A percentile compares a stretch with the other conserved stretches of the same genome.
Conservation (phyloP, 2,797 vertebrate genomes). For the Chrosomus eos region DNA sequence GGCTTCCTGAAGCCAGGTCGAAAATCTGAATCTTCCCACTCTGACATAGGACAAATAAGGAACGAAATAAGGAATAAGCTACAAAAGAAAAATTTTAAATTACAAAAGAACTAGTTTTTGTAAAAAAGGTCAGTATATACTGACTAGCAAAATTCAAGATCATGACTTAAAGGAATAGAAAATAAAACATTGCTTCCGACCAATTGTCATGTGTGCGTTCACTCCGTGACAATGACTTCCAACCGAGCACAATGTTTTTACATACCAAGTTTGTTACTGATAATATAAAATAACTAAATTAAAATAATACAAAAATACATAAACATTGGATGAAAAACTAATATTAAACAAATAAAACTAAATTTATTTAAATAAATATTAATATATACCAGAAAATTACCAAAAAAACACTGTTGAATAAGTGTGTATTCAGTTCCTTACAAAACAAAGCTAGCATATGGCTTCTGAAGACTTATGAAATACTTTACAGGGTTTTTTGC, state of each 20-base stretch:
- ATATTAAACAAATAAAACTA: background rate
- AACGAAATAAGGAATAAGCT: background rate
- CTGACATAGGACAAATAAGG: slow-evolving; percentile 68
- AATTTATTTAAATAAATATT: no score
- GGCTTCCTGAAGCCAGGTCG: slow-evolving; percentile 89
- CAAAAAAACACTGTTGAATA: background rate
- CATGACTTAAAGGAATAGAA: background rate
- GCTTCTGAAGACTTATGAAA: background rate
- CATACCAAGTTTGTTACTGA: background rate
- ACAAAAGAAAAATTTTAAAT: background rate
- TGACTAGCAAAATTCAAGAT: background rate
- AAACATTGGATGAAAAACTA: background rate
- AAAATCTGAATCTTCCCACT: slow-evolving; percentile 93
- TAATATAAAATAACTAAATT: background rate
- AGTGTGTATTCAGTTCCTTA: background rate
- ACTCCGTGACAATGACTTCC: background rate
- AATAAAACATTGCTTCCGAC: background rate
- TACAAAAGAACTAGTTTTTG: background rate
- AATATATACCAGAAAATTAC: background rate
- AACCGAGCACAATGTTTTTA: background rate
- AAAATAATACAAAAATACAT: background rate
- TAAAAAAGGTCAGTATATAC: background rate
- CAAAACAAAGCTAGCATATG: background rate
- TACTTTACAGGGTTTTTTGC: background rate
- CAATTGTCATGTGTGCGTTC: background rate